Evolutionary conservation across 2,888 invertebrate genomes (phyloP).

Genomic region (Cynaeus angustus): DNA sequence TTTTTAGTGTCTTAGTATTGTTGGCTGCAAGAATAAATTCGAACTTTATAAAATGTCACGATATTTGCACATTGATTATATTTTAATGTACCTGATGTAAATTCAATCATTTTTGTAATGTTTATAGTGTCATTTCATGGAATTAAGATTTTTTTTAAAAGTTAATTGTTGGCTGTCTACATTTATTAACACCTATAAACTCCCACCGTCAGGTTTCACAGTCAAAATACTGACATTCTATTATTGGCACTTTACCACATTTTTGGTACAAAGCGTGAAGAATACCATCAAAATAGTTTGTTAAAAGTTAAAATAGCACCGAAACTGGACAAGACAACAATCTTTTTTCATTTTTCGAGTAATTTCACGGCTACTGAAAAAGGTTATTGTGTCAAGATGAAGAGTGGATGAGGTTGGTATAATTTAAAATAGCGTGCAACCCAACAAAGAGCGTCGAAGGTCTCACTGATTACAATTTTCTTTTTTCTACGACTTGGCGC

Average conservation of each 20-base stretch:
- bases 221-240: too few relatives aligned
- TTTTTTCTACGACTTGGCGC: slow-evolving; percentile 44
- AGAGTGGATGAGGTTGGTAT: slow-evolving; percentile 55
- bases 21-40: neutral
- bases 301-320: slow-evolving; percentile 23
- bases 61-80: too few relatives aligned
- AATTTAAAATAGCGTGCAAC: slow-evolving; percentile 54
- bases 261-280: slow-evolving; percentile 12
- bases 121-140: too few relatives aligned
- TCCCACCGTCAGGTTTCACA: too few relatives aligned
- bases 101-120: too few relatives aligned
- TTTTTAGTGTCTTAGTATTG: slow-evolving; percentile 37
- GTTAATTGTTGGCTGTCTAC: too few relatives aligned
- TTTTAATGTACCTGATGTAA: too few relatives aligned
- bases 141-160: too few relatives aligned
- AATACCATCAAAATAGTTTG: slow-evolving; percentile 16
- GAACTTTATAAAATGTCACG: too few relatives aligned
- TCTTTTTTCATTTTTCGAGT: slow-evolving; percentile 52
- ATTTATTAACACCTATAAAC: too few relatives aligned
- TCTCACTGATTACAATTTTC: slow-evolving; percentile 47
- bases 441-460: slow-evolving; percentile 43
- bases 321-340: slow-evolving; percentile 14
- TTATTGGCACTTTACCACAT: neutral
- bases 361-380: slow-evolving; percentile 59
- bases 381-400: slow-evolving; percentile 59